These are phyloP conservation scores for Fopius arisanus DNA, from an alignment of 1,140 invertebrate species.

Conservation along the genomic window DNA sequence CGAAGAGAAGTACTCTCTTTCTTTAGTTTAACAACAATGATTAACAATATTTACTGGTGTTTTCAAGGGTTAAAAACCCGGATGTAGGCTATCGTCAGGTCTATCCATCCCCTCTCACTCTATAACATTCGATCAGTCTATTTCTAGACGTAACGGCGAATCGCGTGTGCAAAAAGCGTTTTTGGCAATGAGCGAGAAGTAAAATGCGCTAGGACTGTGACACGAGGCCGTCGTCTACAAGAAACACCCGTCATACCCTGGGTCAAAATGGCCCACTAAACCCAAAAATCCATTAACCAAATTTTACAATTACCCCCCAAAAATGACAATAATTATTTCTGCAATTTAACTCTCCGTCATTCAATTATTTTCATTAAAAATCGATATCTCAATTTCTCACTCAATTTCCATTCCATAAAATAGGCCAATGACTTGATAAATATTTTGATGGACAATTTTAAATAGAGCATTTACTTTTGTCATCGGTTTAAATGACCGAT, in stretches of 20 bases:
- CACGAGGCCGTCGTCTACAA: background rate
- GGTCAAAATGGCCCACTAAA: too few relatives aligned
- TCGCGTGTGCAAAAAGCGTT: slow-evolving; percentile 18
- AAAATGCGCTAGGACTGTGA: background rate
- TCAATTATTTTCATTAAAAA: too few relatives aligned
- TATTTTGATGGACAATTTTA: background rate
- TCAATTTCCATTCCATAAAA: background rate
- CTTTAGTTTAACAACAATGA: background rate
- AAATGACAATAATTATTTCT: too few relatives aligned
- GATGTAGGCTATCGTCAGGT: slow-evolving; percentile 15
- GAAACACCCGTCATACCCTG: background rate
- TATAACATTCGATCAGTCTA: slow-evolving; percentile 23
- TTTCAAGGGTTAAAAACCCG: slow-evolving; percentile 5
- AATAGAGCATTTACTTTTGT: background rate
- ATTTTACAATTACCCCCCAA: too few relatives aligned
- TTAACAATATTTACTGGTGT: background rate
- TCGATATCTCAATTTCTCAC: background rate
- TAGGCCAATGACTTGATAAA: background rate
- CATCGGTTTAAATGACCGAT: background rate
- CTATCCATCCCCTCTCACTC: slow-evolving; percentile 25
- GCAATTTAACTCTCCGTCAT: too few relatives aligned
- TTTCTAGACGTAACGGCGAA: slow-evolving; percentile 7
- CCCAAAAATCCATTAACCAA: too few relatives aligned
- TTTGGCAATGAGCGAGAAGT: background rate
- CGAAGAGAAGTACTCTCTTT: too few relatives aligned